phyloP scores from a whole-genome alignment of 2,113 vertebrate species.

The Puffinus mauretanicus region DNA sequence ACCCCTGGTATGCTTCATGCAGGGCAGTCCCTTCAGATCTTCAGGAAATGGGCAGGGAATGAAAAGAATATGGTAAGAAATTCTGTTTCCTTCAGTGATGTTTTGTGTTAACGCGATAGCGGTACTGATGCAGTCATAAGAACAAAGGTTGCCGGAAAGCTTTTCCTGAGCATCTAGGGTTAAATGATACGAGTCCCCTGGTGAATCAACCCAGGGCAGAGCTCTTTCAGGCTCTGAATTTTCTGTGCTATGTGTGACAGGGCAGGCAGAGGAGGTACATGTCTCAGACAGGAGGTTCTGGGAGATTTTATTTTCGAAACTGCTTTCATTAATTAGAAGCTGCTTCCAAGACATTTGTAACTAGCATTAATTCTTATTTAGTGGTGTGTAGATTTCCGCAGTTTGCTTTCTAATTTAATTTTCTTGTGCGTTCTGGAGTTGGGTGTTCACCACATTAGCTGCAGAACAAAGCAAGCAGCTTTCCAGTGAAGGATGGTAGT shows the following conservation, averaged over 20 bases:
- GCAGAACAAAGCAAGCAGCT: not conserved
- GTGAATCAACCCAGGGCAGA: not conserved
- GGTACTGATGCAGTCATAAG: fast-evolving
- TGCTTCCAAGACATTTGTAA: not conserved
- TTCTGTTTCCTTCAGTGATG: not conserved
- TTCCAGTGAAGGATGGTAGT: not conserved
- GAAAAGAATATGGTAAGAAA: constrained; percentile 96
- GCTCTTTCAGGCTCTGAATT: not conserved
- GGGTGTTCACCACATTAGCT: not conserved
- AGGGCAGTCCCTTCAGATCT: constrained; percentile 95
- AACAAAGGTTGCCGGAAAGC: too few relatives aligned
- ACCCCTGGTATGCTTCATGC: constrained; percentile 98
- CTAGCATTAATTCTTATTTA: not conserved
- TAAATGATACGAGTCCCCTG: fast-evolving
- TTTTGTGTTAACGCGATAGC: fast-evolving
- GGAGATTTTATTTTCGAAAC: not conserved
- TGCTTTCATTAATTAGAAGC: not conserved
- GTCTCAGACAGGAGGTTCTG: not conserved
- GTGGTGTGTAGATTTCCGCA: not conserved
- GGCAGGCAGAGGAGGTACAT: not conserved
- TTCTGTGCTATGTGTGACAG: not conserved
- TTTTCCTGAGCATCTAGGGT: not conserved
- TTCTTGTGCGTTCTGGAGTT: not conserved
- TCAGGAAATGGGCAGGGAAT: constrained; percentile 97
- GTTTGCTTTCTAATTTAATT: not conserved